Conservation (phyloP, 30 jellyfish, hydroid and myxozoan species). For the Sanderia malayensis region DNA sequence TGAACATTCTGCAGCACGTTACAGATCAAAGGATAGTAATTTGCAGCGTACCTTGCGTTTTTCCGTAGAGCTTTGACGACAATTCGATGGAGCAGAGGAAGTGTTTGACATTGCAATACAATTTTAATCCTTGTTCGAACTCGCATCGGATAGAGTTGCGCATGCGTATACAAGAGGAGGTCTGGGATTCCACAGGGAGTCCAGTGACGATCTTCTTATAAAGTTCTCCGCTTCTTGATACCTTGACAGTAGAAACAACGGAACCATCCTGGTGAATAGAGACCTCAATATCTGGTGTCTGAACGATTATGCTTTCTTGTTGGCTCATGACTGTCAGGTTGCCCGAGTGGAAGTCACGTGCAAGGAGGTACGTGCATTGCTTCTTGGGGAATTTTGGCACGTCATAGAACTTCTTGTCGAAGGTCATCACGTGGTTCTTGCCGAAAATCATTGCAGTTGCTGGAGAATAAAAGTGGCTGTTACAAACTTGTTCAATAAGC, state of each 20-base stretch:
- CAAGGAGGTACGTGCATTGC: conserved; percentile 84
- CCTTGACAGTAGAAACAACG: conserved; percentile 59
- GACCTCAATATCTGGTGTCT: conserved; percentile 88
- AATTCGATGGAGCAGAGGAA: conserved; percentile 72
- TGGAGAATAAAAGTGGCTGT: not conserved
- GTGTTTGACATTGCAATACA: conserved; percentile 67
- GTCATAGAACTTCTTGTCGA: conserved; percentile 83
- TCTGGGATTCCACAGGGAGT: conserved; percentile 82
- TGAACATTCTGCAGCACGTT: no score
- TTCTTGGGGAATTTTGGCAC: conserved; percentile 63
- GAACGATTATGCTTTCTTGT: conserved; percentile 75
- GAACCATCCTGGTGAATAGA: conserved; percentile 65
- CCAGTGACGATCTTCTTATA: conserved; percentile 45
- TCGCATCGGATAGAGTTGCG: conserved; percentile 56
- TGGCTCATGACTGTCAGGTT: conserved; percentile 87
- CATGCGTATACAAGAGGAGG: conserved; percentile 60
- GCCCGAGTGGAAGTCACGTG: conserved; percentile 88
- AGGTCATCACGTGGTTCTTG: conserved; percentile 79
- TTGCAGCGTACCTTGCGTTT: conserved; percentile 91
- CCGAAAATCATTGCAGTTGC: conserved; percentile 93
- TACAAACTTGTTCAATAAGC: no score
- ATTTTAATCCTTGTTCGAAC: conserved; percentile 65
- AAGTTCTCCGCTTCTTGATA: conserved; percentile 31
- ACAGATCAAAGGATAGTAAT: no score
- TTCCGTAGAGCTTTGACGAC: conserved; percentile 87